Conservation (phyloP, 1,140 invertebrate species). For the Drosophila ananassae region DNA sequence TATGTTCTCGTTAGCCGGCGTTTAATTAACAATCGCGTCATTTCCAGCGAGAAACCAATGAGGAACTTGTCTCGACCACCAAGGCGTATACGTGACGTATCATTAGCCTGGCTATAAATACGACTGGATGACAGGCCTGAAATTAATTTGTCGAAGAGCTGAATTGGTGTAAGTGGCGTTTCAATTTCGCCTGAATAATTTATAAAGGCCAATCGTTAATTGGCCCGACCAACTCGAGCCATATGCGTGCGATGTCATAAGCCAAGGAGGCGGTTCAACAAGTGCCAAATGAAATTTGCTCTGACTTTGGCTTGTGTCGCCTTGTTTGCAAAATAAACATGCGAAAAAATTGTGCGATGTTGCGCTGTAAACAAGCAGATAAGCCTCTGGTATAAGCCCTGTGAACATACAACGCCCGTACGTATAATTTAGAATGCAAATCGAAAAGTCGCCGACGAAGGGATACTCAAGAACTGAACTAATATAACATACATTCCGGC, state of each 20-base stretch:
- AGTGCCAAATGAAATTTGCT: slow-evolving; percentile 72
- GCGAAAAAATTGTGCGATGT: slow-evolving; percentile 46
- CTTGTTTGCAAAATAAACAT: slow-evolving; percentile 68
- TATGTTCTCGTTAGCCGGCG: slow-evolving; percentile 33
- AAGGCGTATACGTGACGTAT: slow-evolving; percentile 52
- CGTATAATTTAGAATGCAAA: slow-evolving; percentile 22
- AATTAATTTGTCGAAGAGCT: slow-evolving; percentile 58
- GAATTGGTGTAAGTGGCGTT: slow-evolving; percentile 51
- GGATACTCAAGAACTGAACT: slow-evolving; percentile 10
- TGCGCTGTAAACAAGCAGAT: slow-evolving; percentile 73
- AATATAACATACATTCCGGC: not conserved
- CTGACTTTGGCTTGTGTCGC: slow-evolving; percentile 34
- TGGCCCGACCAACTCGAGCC: slow-evolving; percentile 25
- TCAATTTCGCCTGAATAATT: slow-evolving; percentile 65
- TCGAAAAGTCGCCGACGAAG: not conserved
- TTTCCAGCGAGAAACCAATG: slow-evolving; percentile 11
- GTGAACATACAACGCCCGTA: slow-evolving; percentile 27
- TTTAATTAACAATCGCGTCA: slow-evolving; percentile 54
- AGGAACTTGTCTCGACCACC: slow-evolving; percentile 50
- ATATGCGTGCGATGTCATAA: slow-evolving; percentile 49
- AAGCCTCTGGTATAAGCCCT: slow-evolving; percentile 60
- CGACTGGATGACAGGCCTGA: slow-evolving; percentile 16
- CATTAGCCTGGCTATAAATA: slow-evolving; percentile 47
- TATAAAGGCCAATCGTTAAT: slow-evolving; percentile 51
- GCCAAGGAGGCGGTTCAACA: slow-evolving; percentile 58